Conservation (phyloP, 2,797 vertebrate genomes). For the Sitta carolinensis region DNA sequence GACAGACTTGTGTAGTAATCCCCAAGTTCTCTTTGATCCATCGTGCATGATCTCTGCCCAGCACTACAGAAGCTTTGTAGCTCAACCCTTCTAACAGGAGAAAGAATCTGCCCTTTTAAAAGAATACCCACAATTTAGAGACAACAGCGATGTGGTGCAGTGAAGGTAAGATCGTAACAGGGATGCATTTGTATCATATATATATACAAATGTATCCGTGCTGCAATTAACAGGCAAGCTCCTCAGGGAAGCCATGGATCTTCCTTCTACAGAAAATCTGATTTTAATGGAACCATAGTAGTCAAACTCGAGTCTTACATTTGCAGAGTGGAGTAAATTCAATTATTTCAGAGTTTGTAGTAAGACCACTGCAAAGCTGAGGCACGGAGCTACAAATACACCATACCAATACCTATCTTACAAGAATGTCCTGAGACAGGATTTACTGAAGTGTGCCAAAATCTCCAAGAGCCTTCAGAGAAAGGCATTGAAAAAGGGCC, state of each 20-base stretch:
- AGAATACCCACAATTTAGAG: background rate
- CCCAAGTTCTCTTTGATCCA: background rate
- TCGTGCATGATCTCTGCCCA: fast-evolving
- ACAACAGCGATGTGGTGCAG: background rate
- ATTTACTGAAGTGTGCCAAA: background rate
- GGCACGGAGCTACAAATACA: background rate
- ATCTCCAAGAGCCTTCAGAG: background rate
- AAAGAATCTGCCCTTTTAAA: background rate
- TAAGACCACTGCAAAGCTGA: background rate
- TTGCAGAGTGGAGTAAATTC: background rate
- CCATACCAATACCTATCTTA: background rate
- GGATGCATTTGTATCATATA: background rate
- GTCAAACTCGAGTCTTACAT: background rate
- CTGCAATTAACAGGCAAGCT: background rate
- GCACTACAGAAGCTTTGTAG: background rate
- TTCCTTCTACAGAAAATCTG: background rate
- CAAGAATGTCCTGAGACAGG: background rate
- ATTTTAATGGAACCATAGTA: background rate
- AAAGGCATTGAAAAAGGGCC: background rate
- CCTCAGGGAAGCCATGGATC: background rate
- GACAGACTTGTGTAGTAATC: background rate
- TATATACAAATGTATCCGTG: background rate
- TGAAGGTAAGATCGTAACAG: background rate
- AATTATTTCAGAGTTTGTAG: background rate
- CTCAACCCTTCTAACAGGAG: background rate